Conservation (phyloP, 2,113 vertebrate genomes). For the Protobothrops mucrosquamatus region DNA sequence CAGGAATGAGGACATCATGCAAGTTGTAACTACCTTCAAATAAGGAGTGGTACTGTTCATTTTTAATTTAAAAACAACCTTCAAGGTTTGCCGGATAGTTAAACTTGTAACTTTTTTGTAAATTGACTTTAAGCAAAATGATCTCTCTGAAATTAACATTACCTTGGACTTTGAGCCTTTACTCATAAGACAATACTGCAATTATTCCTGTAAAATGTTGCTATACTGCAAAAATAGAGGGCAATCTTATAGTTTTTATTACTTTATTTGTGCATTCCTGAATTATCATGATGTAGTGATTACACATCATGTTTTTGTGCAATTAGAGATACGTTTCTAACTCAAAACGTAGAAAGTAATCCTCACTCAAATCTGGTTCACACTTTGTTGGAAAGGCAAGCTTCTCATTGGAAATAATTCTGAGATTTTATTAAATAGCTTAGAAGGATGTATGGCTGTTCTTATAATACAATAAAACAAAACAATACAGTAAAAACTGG, state of each 20-base stretch:
- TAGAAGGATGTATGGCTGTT: neutral
- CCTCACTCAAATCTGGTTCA: neutral
- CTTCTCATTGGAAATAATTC: neutral
- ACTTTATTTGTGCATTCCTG: constrained; percentile 32
- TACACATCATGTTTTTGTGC: neutral
- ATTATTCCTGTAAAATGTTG: constrained; percentile 34
- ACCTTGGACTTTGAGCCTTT: constrained; percentile 58
- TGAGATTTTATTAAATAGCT: neutral
- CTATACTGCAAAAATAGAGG: constrained; percentile 19
- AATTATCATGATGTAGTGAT: constrained; percentile 20
- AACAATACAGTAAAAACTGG: neutral
- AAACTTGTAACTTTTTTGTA: constrained; percentile 39
- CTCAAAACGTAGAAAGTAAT: neutral
- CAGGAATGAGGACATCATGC: constrained; percentile 62
- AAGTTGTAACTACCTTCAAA: constrained; percentile 38
- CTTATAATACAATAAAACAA: neutral
- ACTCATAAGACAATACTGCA: constrained; percentile 43
- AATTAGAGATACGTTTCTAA: neutral
- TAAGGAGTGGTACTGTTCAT: neutral
- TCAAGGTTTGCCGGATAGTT: constrained; percentile 37
- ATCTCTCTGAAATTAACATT: constrained; percentile 41
- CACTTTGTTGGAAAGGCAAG: neutral
- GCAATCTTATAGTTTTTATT: constrained; percentile 42
- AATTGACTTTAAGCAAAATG: constrained; percentile 30
- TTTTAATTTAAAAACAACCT: neutral